phyloP scores from a whole-genome alignment of 2,113 vertebrate genomes.

The Passer domesticus region DNA sequence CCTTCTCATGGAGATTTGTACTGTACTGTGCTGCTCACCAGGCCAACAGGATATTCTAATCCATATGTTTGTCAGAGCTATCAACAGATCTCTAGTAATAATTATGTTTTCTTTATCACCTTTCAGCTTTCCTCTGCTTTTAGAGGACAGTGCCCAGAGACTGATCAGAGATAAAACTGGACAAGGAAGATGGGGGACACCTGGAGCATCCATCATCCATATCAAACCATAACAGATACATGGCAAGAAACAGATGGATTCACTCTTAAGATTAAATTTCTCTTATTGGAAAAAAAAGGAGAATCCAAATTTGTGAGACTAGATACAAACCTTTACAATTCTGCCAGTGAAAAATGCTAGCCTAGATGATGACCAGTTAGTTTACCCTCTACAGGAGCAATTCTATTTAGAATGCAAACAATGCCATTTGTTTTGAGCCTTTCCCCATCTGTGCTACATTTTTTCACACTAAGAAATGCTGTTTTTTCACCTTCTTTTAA shows the following conservation, averaged over 20 bases:
- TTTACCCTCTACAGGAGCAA: neutral
- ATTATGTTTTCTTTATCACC: neutral
- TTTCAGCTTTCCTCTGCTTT: neutral
- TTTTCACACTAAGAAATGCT: neutral
- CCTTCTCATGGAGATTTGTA: neutral
- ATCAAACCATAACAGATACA: neutral
- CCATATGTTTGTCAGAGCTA: neutral
- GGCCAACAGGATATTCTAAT: neutral
- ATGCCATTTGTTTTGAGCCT: neutral
- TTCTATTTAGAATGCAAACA: neutral
- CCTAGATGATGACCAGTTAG: fast-evolving
- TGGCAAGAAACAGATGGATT: neutral
- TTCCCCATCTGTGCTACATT: neutral
- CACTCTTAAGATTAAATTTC: neutral
- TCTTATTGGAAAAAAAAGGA: neutral
- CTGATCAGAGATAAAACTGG: neutral
- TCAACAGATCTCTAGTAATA: neutral
- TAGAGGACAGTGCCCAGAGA: neutral
- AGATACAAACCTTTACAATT: neutral
- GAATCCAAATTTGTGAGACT: neutral
- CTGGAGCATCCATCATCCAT: neutral
- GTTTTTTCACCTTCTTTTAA: neutral
- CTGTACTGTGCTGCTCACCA: neutral
- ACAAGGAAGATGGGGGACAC: neutral
- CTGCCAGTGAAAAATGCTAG: neutral